A percentile compares a stretch with the other conserved stretches of the same genome.
These are phyloP conservation scores for Onychomys leucogaster DNA, from an alignment of 2,797 vertebrate species.

Conservation along the genomic window DNA sequence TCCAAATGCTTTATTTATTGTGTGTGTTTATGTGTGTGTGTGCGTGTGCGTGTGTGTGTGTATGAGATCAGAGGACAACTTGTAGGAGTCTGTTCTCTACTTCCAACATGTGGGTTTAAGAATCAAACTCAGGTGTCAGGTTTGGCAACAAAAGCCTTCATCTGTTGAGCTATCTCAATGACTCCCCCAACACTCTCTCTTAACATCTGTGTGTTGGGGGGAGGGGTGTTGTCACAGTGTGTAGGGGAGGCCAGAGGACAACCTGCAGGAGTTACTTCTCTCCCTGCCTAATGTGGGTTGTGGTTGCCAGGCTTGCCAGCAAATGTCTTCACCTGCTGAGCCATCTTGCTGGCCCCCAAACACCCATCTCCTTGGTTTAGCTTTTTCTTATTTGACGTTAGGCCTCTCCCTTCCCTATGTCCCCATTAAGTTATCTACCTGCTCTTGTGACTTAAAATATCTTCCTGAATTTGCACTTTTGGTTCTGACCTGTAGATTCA, in stretches of 20 bases:
- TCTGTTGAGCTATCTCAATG: not conserved
- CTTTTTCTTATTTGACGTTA: not conserved
- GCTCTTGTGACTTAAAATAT: not conserved
- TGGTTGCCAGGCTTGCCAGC: not conserved
- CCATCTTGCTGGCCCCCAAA: not conserved
- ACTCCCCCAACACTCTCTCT: not conserved
- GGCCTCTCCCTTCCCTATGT: not conserved
- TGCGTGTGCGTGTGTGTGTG: too few relatives aligned
- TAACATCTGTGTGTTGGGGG: not conserved
- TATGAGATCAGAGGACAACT: not conserved
- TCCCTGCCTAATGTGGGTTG: not conserved
- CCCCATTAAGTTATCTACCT: not conserved
- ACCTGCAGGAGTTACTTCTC: not conserved
- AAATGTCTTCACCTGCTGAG: not conserved
- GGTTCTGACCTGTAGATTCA: conserved; percentile 10
- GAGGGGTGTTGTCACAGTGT: not conserved
- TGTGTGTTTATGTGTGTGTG: too few relatives aligned
- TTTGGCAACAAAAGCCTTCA: not conserved
- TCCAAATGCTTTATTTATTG: not conserved
- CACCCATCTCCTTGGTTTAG: not conserved
- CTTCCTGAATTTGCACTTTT: conserved; percentile 20
- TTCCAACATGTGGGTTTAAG: not conserved
- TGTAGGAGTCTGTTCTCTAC: not conserved
- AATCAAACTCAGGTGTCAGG: not conserved
- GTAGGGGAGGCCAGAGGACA: not conserved